A percentile compares a stretch with the other conserved stretches of the same genome.
Conservation (phyloP, 2,113 vertebrate species). For the Sialia sialis region DNA sequence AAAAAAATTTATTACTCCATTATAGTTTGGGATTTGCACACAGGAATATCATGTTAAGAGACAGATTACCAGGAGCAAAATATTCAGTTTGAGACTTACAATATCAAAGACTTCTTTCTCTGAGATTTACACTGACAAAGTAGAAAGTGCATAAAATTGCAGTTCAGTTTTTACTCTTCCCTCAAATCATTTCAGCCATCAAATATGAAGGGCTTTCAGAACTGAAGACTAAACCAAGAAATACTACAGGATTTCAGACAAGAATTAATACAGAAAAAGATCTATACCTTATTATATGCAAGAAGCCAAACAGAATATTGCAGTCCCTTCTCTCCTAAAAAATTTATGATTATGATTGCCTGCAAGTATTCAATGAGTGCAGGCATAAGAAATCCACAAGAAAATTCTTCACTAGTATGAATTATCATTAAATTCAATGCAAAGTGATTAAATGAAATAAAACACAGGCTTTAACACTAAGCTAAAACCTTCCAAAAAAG, state of each 20-base stretch:
- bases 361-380: neutral
- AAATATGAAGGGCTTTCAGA: neutral
- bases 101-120: neutral
- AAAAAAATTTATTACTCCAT: neutral
- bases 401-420: neutral
- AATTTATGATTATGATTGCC: neutral
- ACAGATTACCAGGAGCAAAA: neutral
- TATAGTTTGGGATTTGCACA: neutral
- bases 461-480: neutral
- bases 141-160: neutral
- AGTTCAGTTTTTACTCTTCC: neutral
- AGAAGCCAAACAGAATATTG: neutral
- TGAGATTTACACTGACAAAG: neutral
- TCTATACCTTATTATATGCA: neutral
- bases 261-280: neutral
- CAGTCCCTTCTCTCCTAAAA: conserved; percentile 1
- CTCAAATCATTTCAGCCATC: neutral
- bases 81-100: neutral
- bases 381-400: neutral
- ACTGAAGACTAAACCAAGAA: neutral
- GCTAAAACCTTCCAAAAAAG: neutral
- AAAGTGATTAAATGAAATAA: neutral
- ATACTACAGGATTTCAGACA: neutral
- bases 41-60: neutral
- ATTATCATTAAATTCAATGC: neutral